Evolutionary conservation across 2,888 invertebrate species (phyloP), one percentile per base, ranked within the genome.

Genomic region (Plebejus anna): DNA sequence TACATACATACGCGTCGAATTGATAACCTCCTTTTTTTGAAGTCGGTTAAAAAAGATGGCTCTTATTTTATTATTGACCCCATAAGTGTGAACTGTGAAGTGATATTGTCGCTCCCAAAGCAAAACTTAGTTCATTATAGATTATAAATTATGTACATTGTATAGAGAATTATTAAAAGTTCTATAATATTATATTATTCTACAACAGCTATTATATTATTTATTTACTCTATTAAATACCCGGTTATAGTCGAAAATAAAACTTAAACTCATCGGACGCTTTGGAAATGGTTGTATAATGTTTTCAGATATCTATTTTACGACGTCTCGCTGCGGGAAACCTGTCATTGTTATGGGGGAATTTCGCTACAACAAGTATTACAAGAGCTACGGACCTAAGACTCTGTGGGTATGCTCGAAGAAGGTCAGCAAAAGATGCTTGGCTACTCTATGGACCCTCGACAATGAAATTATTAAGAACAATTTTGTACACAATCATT

Each of bases 371-470:
- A 79, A 88, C 77, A 84, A 80, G 59, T 79, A 84, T 36, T 85
- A 83, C 76, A 84, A 84, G 71, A 83, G 83, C 75, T 82, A 76
- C 22, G 83, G 83, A 0, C 81, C 82, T 0, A 79, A 80, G 42
- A 77, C 77, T 2, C 80, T 78, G 28, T 88, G 88, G 89, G 81
- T 85, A 1, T 85, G 84, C 73, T 77, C 77, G 16, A 81, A 79
- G 47, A 59, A 59, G 47, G 66, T 51, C 9, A 78, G 59, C 42
- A 6, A 28, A 4, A 82, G 83, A 4, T 87, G 87, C 77, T 80
- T 81, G n/a, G 84, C 86, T 1, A 79, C 80, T 4, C 79, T 87
- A 6, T 78, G 81, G n/a, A 84, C 85, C 0, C 2, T 78, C 6
- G 76, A 81, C 0, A 77, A 80, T n/a, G 5, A 78, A 70, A 80